Evolutionary conservation across 2,888 invertebrate genomes (phyloP).

Genomic region (Eremobia ochroleuca): DNA sequence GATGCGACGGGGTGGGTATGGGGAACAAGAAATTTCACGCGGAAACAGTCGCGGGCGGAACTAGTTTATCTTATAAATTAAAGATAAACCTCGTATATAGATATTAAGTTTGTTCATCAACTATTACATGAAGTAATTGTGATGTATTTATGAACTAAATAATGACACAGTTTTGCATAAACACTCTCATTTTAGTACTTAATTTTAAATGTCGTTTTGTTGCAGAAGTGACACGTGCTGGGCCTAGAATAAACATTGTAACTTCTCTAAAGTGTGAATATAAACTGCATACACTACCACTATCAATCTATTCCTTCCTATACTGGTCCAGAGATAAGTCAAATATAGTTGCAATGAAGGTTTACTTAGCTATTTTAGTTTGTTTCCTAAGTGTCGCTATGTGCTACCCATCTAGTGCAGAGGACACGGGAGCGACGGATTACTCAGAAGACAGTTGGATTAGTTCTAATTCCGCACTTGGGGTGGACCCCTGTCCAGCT

Average conservation of each 20-base stretch:
- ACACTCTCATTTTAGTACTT: conserved; percentile 11
- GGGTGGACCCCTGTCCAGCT: conserved; percentile 8
- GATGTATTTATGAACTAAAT: not conserved
- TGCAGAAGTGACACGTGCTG: not conserved
- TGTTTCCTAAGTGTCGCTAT: not conserved
- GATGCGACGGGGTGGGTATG: no score
- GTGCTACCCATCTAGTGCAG: not conserved
- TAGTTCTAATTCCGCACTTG: not conserved
- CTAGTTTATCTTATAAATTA: not conserved
- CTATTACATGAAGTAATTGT: not conserved
- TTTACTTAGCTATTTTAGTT: not conserved
- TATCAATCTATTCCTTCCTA: not conserved
- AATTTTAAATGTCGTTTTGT: no score
- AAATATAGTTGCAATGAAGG: conserved; percentile 13
- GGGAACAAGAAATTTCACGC: no score
- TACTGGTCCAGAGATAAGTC: not conserved
- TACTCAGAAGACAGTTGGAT: not conserved
- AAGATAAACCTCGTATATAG: not conserved
- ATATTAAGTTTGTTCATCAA: not conserved
- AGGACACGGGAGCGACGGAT: not conserved
- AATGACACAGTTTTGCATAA: conserved; percentile 16
- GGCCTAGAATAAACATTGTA: not conserved
- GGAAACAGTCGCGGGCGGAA: no score
- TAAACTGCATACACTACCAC: not conserved
- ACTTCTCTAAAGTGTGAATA: not conserved